Base-by-base conservation (phyloP, 2,113 vertebrate genomes). In the Lepidothrix coronata region DNA sequence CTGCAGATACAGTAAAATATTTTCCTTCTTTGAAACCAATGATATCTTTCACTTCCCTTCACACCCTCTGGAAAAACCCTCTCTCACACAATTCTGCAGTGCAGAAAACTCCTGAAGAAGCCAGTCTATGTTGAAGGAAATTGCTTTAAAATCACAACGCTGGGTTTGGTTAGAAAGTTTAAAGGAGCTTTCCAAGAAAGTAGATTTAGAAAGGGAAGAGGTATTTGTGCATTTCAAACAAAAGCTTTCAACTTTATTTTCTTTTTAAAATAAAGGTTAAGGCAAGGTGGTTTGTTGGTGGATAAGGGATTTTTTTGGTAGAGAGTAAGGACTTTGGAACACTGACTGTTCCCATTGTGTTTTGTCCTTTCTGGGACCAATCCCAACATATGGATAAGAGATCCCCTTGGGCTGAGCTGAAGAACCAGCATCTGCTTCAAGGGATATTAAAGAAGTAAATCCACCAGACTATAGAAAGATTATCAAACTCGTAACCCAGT, bases 161-260 rank as follows among this genome's bases (percentile, higher is more conserved):
- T 63, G 86, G 74, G 82, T 94, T 91, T 92, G 85, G 75, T 79
- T 93, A 72, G n/a, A 78, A 95, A 91, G 48, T 89, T 89, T 61
- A 82, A 89, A 89, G 59, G 71, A 94, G 76, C 84, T 83, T 92
- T 94, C 73, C 33, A 84, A 90, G 91, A 75, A 94, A 88, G 71
- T 23, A 37, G 85, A 93, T 79, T 87, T 79, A 71, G 70, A 91
- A 94, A 95, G 91, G 90, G 92, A 97, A 96, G 97, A 97, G 96
- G 96, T 97, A 97, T 96, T 92, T 94, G 96, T 97, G 95, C 95
- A 96, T 96, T 96, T 89, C 94, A 96, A 97, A 97, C 87, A 96
- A 97, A 97, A 97, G 91, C 96, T 97, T 97, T 96, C 85, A 80
- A 96, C 75, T 94, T 94, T 88, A 91, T 96, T 96, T 97, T 92